phyloP scores from a whole-genome alignment of 2,113 vertebrate species.

The Cryptomyrus ogoouensis region DNA sequence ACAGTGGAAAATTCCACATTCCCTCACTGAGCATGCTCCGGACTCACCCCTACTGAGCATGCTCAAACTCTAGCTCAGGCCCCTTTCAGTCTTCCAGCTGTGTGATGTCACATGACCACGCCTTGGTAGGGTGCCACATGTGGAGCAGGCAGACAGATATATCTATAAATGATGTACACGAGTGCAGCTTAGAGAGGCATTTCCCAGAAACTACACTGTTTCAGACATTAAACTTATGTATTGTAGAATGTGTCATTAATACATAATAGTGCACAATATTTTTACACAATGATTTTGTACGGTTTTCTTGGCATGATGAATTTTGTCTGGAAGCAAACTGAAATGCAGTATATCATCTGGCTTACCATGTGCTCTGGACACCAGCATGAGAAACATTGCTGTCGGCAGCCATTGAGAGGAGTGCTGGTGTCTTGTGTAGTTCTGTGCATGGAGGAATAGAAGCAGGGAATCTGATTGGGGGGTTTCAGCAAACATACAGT shows the following conservation, averaged over 20 bases:
- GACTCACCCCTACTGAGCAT: constrained; percentile 20
- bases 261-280: not conserved
- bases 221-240: not conserved
- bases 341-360: not conserved
- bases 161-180: not conserved
- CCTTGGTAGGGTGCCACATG: not conserved
- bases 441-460: not conserved
- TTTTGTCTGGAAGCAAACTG: not conserved
- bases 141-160: not conserved
- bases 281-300: not conserved
- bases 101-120: constrained; percentile 16
- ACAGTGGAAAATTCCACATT: constrained; percentile 42
- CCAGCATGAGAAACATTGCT: not conserved
- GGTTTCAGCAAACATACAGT: not conserved
- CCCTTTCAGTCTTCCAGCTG: constrained; percentile 10
- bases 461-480: not conserved
- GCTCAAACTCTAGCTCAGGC: constrained; percentile 20
- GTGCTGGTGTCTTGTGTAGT: not conserved
- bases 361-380: not conserved
- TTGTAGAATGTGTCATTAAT: not conserved
- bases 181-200: not conserved
- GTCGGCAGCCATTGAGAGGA: not conserved
- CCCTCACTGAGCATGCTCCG: constrained; percentile 33
- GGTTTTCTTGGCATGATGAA: not conserved
- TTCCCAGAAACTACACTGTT: not conserved